Evolutionary conservation across 2,888 invertebrate species (phyloP).

Genomic region (Flexamia atlantica): DNA sequence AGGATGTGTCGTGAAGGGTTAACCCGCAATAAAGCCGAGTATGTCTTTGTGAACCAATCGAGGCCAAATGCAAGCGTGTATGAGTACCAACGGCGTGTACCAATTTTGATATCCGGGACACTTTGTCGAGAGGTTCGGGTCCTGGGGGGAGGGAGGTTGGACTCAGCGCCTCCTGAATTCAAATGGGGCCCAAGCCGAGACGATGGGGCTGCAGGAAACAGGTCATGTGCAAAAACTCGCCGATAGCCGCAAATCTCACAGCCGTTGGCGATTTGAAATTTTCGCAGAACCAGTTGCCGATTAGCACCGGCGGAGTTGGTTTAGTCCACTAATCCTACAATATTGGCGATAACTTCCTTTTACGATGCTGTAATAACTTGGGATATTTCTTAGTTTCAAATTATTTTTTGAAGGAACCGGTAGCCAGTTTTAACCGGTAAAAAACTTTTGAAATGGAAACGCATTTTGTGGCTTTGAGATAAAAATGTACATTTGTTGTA

Average conservation of each 20-base stretch:
- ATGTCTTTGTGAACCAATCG: slow-evolving; percentile 49
- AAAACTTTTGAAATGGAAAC: neutral
- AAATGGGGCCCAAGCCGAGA: slow-evolving; percentile 24
- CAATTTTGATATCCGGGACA: slow-evolving; percentile 46
- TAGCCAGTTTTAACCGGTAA: neutral
- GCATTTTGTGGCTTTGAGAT: neutral
- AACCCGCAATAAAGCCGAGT: slow-evolving; percentile 18
- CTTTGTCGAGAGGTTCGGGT: neutral
- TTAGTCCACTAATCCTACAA: slow-evolving; percentile 4
- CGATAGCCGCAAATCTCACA: neutral
- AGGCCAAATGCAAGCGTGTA: slow-evolving; percentile 6
- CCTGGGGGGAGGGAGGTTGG: neutral
- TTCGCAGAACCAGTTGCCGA: slow-evolving; percentile 14
- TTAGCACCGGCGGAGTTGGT: slow-evolving; percentile 7
- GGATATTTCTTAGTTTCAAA: slow-evolving; percentile 16
- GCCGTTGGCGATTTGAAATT: slow-evolving; percentile 19
- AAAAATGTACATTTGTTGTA: no score
- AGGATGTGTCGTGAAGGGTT: slow-evolving; percentile 33
- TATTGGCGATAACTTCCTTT: neutral
- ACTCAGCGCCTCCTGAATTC: slow-evolving; percentile 33
- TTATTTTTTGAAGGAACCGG: neutral
- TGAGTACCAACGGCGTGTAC: slow-evolving; percentile 33
- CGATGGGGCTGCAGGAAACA: neutral
- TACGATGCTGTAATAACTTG: slow-evolving; percentile 7
- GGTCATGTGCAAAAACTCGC: slow-evolving; percentile 5